Evolutionary conservation across 2,113 vertebrate species (phyloP), one percentile per base, ranked within the genome.

Genomic region (Strix uralensis): DNA sequence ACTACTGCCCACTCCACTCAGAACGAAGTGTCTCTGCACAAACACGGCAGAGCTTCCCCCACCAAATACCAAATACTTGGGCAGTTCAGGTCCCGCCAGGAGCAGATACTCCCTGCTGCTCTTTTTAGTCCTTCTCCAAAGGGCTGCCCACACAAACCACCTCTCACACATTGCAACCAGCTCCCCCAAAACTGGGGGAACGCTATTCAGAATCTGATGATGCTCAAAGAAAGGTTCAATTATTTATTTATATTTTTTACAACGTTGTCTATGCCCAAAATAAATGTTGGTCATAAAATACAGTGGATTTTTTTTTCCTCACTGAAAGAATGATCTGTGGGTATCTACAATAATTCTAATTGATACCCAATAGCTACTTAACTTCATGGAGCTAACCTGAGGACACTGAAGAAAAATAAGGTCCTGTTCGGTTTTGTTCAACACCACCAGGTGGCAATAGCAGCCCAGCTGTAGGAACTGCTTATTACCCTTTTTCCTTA

Each of bases 391-490:
- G 10, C 2, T 25, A 7, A 22, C 1, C 5, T 4, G 34, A 10
- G n/a, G 36, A 32, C 15, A 25, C 18, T 4, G 5, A 54, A 92
- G n/a, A 12, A 34, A 55, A 54, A 26, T 0, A 8, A 44, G 20
- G 7, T 1, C 34, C 36, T 40, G 49, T 59, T 81, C 17, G 57
- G 75, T 90, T 74, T 69, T 54, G 38, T 0, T 6, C 63, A 58
- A 2, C 7, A 8, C 98, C 98, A 97, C 95, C 83, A 98, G 98
- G 79, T 97, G 98, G 98, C 97, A 95, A 71, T 18, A 95, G 93
- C 90, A 91, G 81, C 96, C 86, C 94, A 11, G 30, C 40, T 0
- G 61, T 2, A 13, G 8, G 0, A 26, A 22, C 27, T 1, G 36
- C 46, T 81, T 1, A 17, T 3, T 9, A 4, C 11, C 20, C 18